Base-by-base conservation (phyloP, 2,113 vertebrate species). In the Martes martes region DNA sequence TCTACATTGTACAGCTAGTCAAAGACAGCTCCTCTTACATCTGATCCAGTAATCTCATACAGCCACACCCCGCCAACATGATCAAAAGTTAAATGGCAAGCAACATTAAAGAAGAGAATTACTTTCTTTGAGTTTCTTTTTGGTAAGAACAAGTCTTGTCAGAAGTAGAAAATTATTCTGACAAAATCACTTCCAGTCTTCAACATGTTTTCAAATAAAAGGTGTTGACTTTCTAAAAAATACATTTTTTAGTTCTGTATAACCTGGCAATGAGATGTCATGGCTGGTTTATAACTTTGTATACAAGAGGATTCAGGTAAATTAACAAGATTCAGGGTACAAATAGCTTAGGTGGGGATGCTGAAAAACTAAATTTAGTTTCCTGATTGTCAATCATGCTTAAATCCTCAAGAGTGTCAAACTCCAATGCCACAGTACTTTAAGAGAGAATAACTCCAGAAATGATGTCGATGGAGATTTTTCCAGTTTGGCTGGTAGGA, bases 401-500 rank as follows among this genome's bases (percentile, higher is more conserved):
- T 96, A 82, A 91, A 86, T 85, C 71, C 36, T 74, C 73, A 24
- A 86, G 73, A 65, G n/a, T 69, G 55, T 97, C 65, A 85, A 47
- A 42, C 42, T 93, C 36, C 82, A 86, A 23, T 86, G 52, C n/a
- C 45, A 31, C 36, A 57, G 59, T 96, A 91, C 94, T 45, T 97
- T 91, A 86, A 96, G 78, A 73, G 88, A 47, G 42, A 86, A 11
- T 74, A 67, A 76, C 42, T 71, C 50, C 80, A 85, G 74, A 94
- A 81, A 78, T 33, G 36, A 21, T 57, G 36, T 76, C 0, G 1
- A 39, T 10, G 0, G 52, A 84, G 69, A 1, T 84, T 96, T 96
- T 89, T 96, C 78, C 92, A 89, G n/a, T 52, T 94, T 97, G 95
- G 79, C 96, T 73, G 8, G 39, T 83, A 55, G 90, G 78, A 76